Percentiles rank a stretch among this genome's conserved stretches.
phyloP scores from a whole-genome alignment of 1,140 invertebrate species.

The Metopolophium dirhodum region DNA sequence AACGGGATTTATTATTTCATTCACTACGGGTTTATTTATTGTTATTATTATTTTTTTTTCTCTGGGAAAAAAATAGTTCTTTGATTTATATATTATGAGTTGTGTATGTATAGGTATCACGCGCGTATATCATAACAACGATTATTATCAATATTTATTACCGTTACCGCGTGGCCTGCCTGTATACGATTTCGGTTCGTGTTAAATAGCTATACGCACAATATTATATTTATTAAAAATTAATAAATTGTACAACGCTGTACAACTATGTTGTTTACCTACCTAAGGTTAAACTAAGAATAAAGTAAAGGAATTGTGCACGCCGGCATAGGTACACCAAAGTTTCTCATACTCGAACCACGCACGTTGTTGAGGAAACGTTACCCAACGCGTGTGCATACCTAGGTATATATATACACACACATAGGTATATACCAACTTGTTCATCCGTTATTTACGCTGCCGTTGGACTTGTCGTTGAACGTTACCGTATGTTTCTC shows the following conservation, averaged over 20 bases:
- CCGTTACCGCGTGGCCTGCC: background rate
- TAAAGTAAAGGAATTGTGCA: background rate
- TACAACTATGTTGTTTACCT: background rate
- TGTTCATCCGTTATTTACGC: background rate
- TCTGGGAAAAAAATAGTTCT: background rate
- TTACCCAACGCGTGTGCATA: background rate
- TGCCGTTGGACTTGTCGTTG: background rate
- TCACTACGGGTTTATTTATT: background rate
- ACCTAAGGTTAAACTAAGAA: background rate
- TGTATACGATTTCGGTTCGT: background rate
- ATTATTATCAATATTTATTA: slow-evolving; percentile 14
- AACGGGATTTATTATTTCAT: slow-evolving; percentile 9
- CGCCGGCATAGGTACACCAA: background rate
- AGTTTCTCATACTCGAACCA: background rate
- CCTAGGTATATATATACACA: background rate
- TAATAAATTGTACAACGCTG: background rate
- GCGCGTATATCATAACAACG: background rate
- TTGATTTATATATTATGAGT: background rate
- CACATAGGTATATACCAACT: background rate
- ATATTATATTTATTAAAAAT: background rate
- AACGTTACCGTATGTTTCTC: background rate
- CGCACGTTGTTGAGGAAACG: background rate
- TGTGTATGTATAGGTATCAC: background rate
- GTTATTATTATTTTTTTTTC: background rate
- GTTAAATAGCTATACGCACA: background rate